Evolutionary conservation across 2,888 invertebrate genomes (phyloP), one percentile per base, ranked within the genome.

Genomic region (Amphipoea oculea): DNA sequence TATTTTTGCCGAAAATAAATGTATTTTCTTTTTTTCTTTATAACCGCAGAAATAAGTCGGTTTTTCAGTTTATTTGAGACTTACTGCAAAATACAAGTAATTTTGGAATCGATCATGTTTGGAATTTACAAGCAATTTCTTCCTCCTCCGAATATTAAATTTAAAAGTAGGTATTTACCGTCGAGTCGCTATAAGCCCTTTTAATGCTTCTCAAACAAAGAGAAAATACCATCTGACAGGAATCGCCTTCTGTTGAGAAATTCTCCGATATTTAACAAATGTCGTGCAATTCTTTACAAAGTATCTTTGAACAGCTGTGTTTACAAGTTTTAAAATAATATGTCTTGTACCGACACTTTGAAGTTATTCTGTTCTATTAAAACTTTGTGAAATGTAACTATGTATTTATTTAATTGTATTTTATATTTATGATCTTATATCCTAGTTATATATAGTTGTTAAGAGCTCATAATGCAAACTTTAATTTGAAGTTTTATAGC

Each of bases 211-310:
- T 48, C 62, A 66, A 48, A 71, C 73, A 70, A 70, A 84, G 54
- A 83, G 83, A 70, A 71, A 79, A 84, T 67, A 45, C 66, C 40
- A 9, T 73, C 40, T 66, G 45, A 67, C n/a, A 62, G 73, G 73
- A 73, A 84, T 84, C 73, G 23, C 65, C 60, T 40, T 57, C 45
- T 36, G 60, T 66, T 40, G 45, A 54, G 48, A 60, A n/a, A 54
- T 62, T 40, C 63, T 66, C 62, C 57, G 11, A 40, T 73, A 54
- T 57, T 69, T 54, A 65, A 70, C 69, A 62, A 62, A 84, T 79
- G 54, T 67, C 36, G 7, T 40, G 29, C n/a, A 42, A 65, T 73
- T 78, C 45, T 54, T 63, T 29, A 60, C 20, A 23, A 67, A 71
- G 6, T 29, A 12, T 57, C 14, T 51, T 45, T 20, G 48, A 36